A percentile compares a stretch with the other conserved stretches of the same genome.
phyloP scores from a whole-genome alignment of 2,888 invertebrate species.

The Heterodera filipjevi region DNA sequence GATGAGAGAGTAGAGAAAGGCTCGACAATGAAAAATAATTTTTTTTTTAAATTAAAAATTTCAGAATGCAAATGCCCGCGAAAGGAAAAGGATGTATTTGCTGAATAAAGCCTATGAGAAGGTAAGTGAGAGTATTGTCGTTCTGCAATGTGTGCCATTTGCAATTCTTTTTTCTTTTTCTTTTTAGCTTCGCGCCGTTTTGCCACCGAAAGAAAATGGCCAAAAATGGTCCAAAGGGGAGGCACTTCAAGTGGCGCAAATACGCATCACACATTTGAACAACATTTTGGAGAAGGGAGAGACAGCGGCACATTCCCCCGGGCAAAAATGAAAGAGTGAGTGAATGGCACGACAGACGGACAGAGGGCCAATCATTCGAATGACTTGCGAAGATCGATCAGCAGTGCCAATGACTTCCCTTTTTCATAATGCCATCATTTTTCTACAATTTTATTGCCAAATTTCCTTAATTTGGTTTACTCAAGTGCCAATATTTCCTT shows the following conservation, averaged over 20 bases:
- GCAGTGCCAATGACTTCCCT: too few species aligned
- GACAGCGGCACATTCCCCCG: neutral
- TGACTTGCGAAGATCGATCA: too few species aligned
- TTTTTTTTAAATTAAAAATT: neutral
- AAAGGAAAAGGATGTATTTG: constrained; percentile 62
- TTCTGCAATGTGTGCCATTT: neutral
- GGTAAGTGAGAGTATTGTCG: constrained; percentile 39
- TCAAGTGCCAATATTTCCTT: too few species aligned
- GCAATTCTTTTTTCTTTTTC: neutral
- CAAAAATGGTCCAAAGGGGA: constrained; percentile 64
- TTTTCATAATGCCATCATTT: too few species aligned
- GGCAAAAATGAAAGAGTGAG: neutral
- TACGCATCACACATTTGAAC: constrained; percentile 55
- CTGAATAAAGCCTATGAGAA: constrained; percentile 63
- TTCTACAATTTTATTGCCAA: too few species aligned
- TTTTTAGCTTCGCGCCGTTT: constrained; percentile 59
- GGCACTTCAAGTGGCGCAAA: constrained; percentile 65
- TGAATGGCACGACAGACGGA: too few species aligned
- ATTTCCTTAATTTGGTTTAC: too few species aligned
- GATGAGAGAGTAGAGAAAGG: neutral
- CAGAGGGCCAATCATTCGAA: too few species aligned
- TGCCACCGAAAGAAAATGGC: constrained; percentile 63
- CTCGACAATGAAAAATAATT: too few species aligned
- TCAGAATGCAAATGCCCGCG: constrained; percentile 59
- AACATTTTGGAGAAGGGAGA: neutral